Evolutionary conservation across 2,888 invertebrate species (phyloP).

Genomic region (Microctonus hyperodae): DNA sequence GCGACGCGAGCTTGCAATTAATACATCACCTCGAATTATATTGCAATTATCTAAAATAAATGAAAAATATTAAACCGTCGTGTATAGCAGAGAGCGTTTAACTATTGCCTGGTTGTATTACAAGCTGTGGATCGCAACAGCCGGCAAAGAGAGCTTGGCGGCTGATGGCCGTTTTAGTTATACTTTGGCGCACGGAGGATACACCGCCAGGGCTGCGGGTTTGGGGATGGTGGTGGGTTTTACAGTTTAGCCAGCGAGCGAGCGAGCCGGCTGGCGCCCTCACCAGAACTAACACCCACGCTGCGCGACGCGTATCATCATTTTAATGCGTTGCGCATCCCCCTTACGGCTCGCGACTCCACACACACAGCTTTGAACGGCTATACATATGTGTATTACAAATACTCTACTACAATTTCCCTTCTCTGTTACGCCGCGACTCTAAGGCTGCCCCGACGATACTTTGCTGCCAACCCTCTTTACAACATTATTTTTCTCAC

Average conservation of each 20-base stretch:
- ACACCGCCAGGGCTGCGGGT: constrained; percentile 9
- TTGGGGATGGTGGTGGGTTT: constrained; percentile 39
- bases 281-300: constrained; percentile 62
- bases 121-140: constrained; percentile 12
- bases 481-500: constrained; percentile 15
- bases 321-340: constrained; percentile 53
- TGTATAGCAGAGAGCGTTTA: not conserved
- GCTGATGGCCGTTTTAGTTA: constrained; percentile 42
- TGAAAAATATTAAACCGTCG: no score
- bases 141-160: constrained; percentile 36
- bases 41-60: no score
- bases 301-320: constrained; percentile 54
- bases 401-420: no score
- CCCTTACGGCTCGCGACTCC: constrained; percentile 30
- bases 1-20: not conserved
- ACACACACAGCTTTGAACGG: not conserved
- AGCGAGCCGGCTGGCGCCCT: constrained; percentile 62
- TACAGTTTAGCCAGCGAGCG: constrained; percentile 53
- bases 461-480: constrained; percentile 9
- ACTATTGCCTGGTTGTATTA: constrained; percentile 26
- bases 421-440: constrained; percentile 14
- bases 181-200: constrained; percentile 47
- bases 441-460: constrained; percentile 6
- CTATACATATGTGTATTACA: not conserved
- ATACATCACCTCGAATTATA: no score